Evolutionary conservation across 2,888 invertebrate genomes (phyloP).

Genomic region (Oscheius sp.): DNA sequence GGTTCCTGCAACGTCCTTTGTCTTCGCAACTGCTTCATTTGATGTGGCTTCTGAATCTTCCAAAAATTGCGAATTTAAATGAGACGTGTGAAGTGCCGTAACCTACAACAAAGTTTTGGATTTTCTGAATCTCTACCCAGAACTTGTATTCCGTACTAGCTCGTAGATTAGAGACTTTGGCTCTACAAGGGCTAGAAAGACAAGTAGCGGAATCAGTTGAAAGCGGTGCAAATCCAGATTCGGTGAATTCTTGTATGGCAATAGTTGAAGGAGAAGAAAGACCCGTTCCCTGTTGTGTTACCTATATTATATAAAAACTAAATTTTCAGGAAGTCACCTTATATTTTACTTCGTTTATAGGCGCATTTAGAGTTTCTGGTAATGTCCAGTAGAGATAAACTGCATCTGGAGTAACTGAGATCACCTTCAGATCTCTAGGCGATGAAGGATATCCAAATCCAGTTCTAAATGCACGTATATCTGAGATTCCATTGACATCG

Average conservation of each 20-base stretch:
- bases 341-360: constrained; percentile 66
- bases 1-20: constrained; percentile 66
- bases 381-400: constrained; percentile 65
- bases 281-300: constrained; percentile 43
- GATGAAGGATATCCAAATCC: constrained; percentile 60
- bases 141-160: constrained; percentile 67
- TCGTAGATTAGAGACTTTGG: constrained; percentile 64
- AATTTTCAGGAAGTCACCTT: constrained; percentile 39
- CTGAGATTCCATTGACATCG: constrained; percentile 55
- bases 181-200: constrained; percentile 63
- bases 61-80: constrained; percentile 57
- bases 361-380: constrained; percentile 66
- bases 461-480: constrained; percentile 56
- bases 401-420: constrained; percentile 66
- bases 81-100: constrained; percentile 65
- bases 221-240: constrained; percentile 31
- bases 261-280: constrained; percentile 61
- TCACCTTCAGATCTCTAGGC: constrained; percentile 51
- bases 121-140: constrained; percentile 52
- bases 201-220: constrained; percentile 61
- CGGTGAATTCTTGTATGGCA: constrained; percentile 54
- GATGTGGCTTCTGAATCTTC: constrained; percentile 67
- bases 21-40: constrained; percentile 54
- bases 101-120: constrained; percentile 36
- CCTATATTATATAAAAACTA: neutral